Evolutionary conservation across 2,113 vertebrate genomes (phyloP).

Genomic region (Origma solitaria): DNA sequence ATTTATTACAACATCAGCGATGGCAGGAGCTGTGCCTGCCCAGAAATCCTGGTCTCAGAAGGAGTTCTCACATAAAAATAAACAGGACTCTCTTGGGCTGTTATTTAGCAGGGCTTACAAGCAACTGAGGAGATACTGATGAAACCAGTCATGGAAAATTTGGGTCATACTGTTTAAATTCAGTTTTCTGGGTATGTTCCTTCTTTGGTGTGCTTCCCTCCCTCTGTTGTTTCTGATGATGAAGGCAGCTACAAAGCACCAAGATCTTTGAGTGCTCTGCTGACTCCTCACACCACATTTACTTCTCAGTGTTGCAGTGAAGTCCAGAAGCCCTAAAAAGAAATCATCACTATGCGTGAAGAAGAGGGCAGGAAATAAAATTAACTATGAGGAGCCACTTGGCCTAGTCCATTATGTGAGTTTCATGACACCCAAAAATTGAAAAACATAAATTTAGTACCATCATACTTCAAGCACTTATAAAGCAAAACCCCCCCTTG

Average conservation of each 20-base stretch:
- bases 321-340: not conserved
- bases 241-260: not conserved
- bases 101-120: constrained; percentile 13
- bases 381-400: not conserved
- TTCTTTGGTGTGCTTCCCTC: not conserved
- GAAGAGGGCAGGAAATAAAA: not conserved
- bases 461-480: not conserved
- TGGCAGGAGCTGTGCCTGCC: not conserved
- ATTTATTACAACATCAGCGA: not conserved
- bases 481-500: not conserved
- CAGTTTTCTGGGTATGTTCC: not conserved
- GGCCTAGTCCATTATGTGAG: not conserved
- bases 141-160: constrained; percentile 37
- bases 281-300: not conserved
- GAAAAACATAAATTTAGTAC: not conserved
- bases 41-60: not conserved
- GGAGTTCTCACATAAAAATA: not conserved
- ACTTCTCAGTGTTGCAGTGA: not conserved
- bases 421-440: not conserved
- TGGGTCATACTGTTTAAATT: constrained; percentile 9
- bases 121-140: not conserved
- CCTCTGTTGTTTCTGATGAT: not conserved
- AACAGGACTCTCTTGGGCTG: not conserved
- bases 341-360: not conserved
- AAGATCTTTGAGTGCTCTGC: not conserved